Conservation (phyloP, 2,797 vertebrate genomes). For the Furcifer pardalis region DNA sequence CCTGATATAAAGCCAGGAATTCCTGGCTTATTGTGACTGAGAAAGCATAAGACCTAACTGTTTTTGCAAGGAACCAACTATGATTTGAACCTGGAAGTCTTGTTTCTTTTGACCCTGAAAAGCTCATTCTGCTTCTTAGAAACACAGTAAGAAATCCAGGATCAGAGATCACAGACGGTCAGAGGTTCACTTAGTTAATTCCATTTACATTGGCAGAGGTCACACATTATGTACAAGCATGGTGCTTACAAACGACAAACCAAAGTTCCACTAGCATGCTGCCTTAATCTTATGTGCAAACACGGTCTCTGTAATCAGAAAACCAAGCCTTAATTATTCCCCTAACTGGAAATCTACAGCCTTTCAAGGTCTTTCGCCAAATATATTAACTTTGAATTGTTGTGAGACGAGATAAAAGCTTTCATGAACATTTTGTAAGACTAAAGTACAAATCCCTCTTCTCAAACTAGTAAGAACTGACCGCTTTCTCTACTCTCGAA, state of each 20-base stretch:
- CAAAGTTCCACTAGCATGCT: background rate
- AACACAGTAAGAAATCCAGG: too few species aligned
- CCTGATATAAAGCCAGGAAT: background rate
- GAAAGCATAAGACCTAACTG: too few species aligned
- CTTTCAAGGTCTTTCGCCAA: background rate
- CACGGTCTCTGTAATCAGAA: background rate
- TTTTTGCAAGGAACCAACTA: background rate
- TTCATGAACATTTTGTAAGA: background rate
- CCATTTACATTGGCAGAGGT: background rate
- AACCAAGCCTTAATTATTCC: background rate
- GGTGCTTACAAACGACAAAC: background rate
- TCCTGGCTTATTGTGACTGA: too few species aligned
- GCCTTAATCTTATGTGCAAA: background rate
- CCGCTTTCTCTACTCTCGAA: conserved; percentile 65
- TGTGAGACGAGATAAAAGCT: conserved; percentile 28
- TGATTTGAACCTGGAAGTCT: background rate
- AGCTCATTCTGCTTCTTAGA: background rate
- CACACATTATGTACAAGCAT: background rate
- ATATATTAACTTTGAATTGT: conserved; percentile 39
- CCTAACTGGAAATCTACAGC: background rate
- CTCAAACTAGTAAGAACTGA: background rate
- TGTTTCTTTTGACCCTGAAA: background rate
- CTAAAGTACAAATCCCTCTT: too few species aligned
- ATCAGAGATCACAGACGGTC: background rate
- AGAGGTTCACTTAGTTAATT: background rate